Base-by-base conservation (phyloP, 92 coral and sea anemone species). In the Anthopleura xanthogrammica region DNA sequence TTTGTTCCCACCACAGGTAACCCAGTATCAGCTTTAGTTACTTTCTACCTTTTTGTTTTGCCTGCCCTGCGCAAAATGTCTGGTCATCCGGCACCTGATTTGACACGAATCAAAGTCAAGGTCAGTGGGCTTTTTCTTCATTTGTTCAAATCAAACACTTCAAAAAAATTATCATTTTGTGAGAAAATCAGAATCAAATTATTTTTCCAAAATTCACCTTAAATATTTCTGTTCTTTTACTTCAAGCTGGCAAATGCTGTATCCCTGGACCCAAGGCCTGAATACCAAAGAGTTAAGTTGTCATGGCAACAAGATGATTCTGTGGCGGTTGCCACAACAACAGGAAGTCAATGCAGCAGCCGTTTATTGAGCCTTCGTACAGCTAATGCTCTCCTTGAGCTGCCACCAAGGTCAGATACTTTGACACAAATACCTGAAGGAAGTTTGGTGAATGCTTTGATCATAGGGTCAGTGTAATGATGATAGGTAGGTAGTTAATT, bases 261-360 rank as follows among this genome's bases (percentile, higher is more conserved):
- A 12, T 39, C 73, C 40, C 87, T 96, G 86, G 99, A 94, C 78
- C 93, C 94, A 72, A 89, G 99, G 24, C 99, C 99, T 0, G 99
- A 96, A 80, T 96, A 94, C 80, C 97, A 94, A 81, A 80, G 99
- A 85, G 99, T 91, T n/a, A 83, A 46, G 65, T 84, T 96, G 82
- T 88, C 92, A 79, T 96, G 99, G 99, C 85, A 87, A 86, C 77
- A 88, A 12, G 92, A 87, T 83, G 97, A 96, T 77, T 87, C 89
- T 56, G 71, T 96, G 12, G 98, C 99, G 19, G 90, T 83, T 41
- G 99, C 97, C 79, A 80, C 75, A 24, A 90, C 98, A 62, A 96
- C 99, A 68, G 99, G 99, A 79, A 94, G 98, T 82, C 99, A 96
- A 84, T 96, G 99, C 79, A 96, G 99, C 88, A 96, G 99, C 85